These are phyloP conservation scores for Leucoraja erinaceus DNA, from an alignment of 2,113 vertebrate genomes.

Conservation along the genomic window DNA sequence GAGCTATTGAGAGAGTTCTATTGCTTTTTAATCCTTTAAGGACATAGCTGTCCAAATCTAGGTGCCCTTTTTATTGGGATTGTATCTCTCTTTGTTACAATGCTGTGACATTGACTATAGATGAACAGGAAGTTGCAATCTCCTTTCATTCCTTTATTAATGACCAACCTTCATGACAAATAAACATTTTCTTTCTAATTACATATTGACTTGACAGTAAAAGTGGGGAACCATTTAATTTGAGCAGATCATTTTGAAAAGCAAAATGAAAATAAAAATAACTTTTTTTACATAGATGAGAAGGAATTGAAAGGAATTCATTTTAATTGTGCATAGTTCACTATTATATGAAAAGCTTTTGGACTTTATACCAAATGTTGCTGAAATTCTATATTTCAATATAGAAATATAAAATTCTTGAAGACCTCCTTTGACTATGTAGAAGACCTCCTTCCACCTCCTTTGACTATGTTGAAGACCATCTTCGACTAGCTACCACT, in stretches of 20 bases:
- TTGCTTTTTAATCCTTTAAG: background rate
- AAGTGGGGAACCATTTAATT: background rate
- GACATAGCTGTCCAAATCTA: background rate
- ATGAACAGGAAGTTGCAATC: background rate
- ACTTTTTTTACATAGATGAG: background rate
- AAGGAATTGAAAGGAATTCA: background rate
- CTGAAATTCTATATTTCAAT: too few species aligned
- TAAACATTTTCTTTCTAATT: conserved; percentile 23
- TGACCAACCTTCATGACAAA: background rate
- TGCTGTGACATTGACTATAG: background rate
- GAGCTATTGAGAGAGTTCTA: background rate
- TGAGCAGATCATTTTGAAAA: background rate
- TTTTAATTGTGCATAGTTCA: too few species aligned
- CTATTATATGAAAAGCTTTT: too few species aligned
- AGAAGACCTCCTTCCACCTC: too few species aligned
- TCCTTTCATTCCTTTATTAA: background rate
- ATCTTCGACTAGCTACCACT: too few species aligned
- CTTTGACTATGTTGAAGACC: too few species aligned
- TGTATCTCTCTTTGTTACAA: background rate
- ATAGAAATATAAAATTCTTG: too few species aligned
- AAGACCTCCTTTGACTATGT: too few species aligned
- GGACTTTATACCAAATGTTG: too few species aligned
- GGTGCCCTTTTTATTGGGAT: background rate
- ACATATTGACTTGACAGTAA: conserved; percentile 29
- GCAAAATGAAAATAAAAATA: background rate